phyloP scores from a whole-genome alignment of 2,113 vertebrate genomes.

The Chloropsis hardwickii region DNA sequence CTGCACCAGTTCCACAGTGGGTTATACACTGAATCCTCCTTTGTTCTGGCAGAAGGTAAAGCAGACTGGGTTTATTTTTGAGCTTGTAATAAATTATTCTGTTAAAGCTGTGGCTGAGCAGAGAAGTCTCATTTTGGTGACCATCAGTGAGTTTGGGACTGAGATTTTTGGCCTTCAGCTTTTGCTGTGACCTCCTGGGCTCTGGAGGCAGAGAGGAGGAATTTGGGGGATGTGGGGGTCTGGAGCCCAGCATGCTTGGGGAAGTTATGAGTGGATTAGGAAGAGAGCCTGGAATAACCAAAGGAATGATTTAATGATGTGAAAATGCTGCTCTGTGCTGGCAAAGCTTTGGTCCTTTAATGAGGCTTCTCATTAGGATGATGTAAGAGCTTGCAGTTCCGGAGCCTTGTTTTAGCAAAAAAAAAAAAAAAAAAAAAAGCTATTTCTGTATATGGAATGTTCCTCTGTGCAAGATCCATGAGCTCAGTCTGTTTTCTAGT shows the following conservation, averaged over 20 bases:
- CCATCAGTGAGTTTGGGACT: not conserved
- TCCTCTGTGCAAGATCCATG: not conserved
- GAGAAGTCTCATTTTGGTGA: not conserved
- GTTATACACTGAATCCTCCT: conserved; percentile 92
- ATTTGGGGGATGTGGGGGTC: not conserved
- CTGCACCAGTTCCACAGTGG: conserved; percentile 95
- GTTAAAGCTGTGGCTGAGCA: not conserved
- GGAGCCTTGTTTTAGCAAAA: not conserved
- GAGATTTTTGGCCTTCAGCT: not conserved
- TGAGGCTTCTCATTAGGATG: not conserved
- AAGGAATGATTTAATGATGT: not conserved
- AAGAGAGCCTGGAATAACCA: not conserved
- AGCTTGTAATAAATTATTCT: not conserved
- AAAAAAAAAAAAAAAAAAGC: not conserved
- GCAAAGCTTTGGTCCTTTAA: not conserved
- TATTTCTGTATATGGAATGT: not conserved
- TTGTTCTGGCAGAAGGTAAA: conserved; percentile 95
- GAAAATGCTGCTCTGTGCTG: not conserved
- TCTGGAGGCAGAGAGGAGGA: not conserved
- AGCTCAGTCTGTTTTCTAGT: not conserved
- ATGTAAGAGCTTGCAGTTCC: not conserved
- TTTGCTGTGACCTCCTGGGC: not conserved
- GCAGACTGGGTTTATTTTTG: not conserved
- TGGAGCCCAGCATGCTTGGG: not conserved
- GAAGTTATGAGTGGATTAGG: not conserved